Percentiles rank a stretch among this genome's conserved stretches.
Conservation (phyloP, 1,140 invertebrate genomes). For the Drosophila parvula region DNA sequence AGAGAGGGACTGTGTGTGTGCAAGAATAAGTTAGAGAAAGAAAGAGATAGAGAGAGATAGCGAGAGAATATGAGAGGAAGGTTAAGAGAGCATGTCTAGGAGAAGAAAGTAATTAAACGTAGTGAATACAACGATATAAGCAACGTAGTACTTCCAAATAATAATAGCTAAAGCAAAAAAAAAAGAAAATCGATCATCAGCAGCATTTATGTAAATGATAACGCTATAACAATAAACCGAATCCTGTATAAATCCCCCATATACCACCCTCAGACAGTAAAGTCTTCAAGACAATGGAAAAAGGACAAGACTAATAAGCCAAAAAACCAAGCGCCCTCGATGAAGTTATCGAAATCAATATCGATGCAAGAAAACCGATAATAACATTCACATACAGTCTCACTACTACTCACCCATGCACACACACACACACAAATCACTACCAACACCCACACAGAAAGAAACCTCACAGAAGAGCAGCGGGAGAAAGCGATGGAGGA, state of each 20-base stretch:
- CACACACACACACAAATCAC: conserved; percentile 3
- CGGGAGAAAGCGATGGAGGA: conserved; percentile 3
- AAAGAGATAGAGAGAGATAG: conserved; percentile 7
- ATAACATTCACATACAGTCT: conserved; percentile 8
- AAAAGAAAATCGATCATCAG: conserved; percentile 24
- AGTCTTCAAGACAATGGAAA: neutral
- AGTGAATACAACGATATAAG: conserved; percentile 72
- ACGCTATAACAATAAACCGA: conserved; percentile 30
- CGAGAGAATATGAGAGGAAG: conserved; percentile 2
- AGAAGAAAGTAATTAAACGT: conserved; percentile 45
- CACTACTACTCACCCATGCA: conserved; percentile 3
- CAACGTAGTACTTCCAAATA: conserved; percentile 74
- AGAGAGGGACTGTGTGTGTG: conserved; percentile 22
- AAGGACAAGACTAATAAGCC: neutral
- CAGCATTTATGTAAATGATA: conserved; percentile 42
- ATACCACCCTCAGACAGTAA: conserved; percentile 11
- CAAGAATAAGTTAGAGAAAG: conserved; percentile 5
- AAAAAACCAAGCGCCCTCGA: neutral
- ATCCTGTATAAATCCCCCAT: conserved; percentile 46
- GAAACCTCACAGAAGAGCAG: conserved; percentile 6
- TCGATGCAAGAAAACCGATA: conserved; percentile 7
- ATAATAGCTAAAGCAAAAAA: conserved; percentile 29
- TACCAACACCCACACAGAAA: conserved; percentile 1
- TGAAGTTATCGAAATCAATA: conserved; percentile 2
- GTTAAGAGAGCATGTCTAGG: neutral